Conservation (phyloP, 2,797 vertebrate species). For the Thripadectes ignobilis region DNA sequence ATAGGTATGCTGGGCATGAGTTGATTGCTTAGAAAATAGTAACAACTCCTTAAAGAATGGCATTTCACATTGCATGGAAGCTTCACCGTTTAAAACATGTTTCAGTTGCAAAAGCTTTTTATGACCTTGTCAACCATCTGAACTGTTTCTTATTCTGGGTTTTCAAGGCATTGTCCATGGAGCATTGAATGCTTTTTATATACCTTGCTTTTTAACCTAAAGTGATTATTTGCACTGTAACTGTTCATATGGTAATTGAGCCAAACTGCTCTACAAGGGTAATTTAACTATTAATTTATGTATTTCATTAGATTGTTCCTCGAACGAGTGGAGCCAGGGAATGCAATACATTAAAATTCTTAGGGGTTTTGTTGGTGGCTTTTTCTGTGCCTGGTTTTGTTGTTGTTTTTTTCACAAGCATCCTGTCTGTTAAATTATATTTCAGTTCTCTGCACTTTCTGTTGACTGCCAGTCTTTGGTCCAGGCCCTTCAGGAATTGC, state of each 20-base stretch:
- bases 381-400: neutral
- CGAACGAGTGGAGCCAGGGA: neutral
- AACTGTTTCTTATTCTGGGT: neutral
- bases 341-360: neutral
- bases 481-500: slow-evolving; percentile 84
- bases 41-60: neutral
- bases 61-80: neutral
- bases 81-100: neutral
- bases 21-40: neutral
- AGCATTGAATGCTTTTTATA: neutral
- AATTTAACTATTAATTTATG: neutral
- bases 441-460: slow-evolving; percentile 81
- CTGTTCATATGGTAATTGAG: neutral
- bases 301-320: neutral
- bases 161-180: neutral
- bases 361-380: neutral
- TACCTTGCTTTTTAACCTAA: neutral
- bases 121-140: neutral
- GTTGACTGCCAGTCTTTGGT: slow-evolving; percentile 86
- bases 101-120: neutral
- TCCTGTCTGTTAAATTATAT: neutral
- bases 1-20: neutral
- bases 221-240: neutral
- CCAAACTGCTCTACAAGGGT: neutral
- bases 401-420: neutral